phyloP scores from a whole-genome alignment of 2,113 vertebrate genomes.

The Camelus bactrianus region DNA sequence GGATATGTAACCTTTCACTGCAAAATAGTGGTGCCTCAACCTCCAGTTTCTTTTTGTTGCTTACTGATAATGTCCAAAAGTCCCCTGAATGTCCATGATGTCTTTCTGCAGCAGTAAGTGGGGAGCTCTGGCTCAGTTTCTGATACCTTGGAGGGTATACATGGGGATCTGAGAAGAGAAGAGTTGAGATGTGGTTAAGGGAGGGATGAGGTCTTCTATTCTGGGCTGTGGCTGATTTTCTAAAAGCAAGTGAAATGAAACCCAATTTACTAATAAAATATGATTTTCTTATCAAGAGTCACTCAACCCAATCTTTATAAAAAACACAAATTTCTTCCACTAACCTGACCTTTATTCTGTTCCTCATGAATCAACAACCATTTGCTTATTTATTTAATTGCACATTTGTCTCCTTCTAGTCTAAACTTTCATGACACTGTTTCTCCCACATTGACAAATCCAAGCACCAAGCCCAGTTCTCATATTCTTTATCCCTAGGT shows the following conservation, averaged over 20 bases:
- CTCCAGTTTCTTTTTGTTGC: background rate
- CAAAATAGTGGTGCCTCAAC: background rate
- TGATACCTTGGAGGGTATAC: background rate
- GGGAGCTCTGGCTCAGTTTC: background rate
- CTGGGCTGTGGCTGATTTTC: background rate
- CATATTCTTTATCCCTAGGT: background rate
- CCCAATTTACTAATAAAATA: constrained; percentile 7
- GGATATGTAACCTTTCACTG: background rate
- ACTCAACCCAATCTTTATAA: background rate
- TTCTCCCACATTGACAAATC: background rate
- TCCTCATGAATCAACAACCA: background rate
- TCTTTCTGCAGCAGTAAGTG: background rate
- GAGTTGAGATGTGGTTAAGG: background rate
- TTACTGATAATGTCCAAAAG: background rate
- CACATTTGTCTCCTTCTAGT: background rate
- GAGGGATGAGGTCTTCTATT: background rate
- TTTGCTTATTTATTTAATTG: background rate
- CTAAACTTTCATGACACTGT: background rate
- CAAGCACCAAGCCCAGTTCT: background rate
- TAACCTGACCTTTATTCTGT: constrained; percentile 18
- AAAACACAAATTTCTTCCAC: constrained; percentile 1
- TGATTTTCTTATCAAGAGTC: background rate
- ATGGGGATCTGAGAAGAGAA: background rate
- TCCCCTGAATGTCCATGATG: background rate
- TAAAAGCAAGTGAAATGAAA: background rate